phyloP scores from a whole-genome alignment of 2,888 invertebrate genomes.

The Steinernema hermaphroditum region DNA sequence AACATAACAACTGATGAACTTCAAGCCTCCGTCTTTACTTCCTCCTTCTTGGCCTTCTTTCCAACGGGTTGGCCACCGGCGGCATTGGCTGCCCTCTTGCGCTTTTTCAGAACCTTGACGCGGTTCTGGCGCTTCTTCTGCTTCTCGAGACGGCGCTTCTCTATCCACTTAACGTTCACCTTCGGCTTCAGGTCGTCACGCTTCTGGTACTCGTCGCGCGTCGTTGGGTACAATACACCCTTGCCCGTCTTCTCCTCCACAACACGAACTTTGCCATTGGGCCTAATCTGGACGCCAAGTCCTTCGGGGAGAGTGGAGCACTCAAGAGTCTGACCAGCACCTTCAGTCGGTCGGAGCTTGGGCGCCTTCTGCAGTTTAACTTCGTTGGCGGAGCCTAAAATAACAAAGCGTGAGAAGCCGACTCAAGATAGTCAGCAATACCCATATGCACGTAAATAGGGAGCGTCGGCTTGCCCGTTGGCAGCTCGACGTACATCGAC shows the following conservation, averaged over 20 bases:
- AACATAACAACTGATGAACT: slow-evolving; percentile 11
- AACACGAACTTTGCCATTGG: slow-evolving; percentile 41
- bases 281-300: slow-evolving; percentile 40
- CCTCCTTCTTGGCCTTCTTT: slow-evolving; percentile 15
- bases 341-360: slow-evolving; percentile 5
- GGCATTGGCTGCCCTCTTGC: not conserved
- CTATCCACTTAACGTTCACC: slow-evolving; percentile 29
- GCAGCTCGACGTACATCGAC: slow-evolving; percentile 45
- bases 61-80: not conserved
- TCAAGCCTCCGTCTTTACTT: not conserved
- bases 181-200: slow-evolving; percentile 51
- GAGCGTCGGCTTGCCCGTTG: slow-evolving; percentile 41
- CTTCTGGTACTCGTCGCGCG: slow-evolving; percentile 39
- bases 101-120: not conserved
- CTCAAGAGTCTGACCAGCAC: slow-evolving; percentile 46
- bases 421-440: slow-evolving; percentile 29
- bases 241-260: slow-evolving; percentile 38
- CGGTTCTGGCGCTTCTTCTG: not conserved
- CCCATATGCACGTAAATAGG: slow-evolving; percentile 57
- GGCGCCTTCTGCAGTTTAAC: slow-evolving; percentile 32
- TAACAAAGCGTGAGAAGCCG: not conserved
- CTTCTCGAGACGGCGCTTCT: not conserved
- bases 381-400: slow-evolving; percentile 37
- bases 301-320: slow-evolving; percentile 60
- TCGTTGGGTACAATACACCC: slow-evolving; percentile 39